Conservation (phyloP, 2,888 invertebrate genomes). For the Danaus chrysippus region DNA sequence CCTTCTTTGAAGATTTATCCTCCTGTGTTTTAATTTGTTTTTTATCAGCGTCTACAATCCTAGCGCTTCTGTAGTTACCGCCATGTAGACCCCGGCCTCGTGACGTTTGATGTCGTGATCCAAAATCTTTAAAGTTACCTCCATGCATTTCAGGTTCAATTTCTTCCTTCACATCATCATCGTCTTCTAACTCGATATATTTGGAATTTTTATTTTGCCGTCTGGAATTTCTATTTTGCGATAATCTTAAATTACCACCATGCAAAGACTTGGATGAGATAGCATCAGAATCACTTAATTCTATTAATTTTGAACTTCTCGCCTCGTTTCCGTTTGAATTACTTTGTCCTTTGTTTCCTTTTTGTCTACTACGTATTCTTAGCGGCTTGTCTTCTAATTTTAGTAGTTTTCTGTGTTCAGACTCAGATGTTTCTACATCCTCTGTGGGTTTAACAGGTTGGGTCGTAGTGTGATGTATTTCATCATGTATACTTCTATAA, state of each 20-base stretch:
- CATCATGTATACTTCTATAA: slow-evolving; percentile 52
- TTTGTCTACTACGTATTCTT: slow-evolving; percentile 13
- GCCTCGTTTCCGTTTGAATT: neutral
- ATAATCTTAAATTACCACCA: slow-evolving; percentile 51
- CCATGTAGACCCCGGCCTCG: slow-evolving; percentile 55
- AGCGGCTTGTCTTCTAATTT: slow-evolving; percentile 12
- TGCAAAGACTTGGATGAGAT: slow-evolving; percentile 40
- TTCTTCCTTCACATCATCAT: slow-evolving; percentile 34
- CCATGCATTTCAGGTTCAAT: slow-evolving; percentile 35
- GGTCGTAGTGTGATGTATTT: slow-evolving; percentile 26
- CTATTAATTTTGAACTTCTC: slow-evolving; percentile 48
- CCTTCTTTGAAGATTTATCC: slow-evolving; percentile 33
- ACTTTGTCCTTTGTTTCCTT: slow-evolving; percentile 1
- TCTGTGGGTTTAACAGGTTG: slow-evolving; percentile 26
- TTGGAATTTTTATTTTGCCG: slow-evolving; percentile 46
- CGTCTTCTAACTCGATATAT: slow-evolving; percentile 51
- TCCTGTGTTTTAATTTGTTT: slow-evolving; percentile 29
- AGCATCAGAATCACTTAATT: slow-evolving; percentile 40
- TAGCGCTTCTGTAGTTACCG: slow-evolving; percentile 67
- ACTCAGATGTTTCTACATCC: slow-evolving; percentile 56
- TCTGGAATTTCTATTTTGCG: slow-evolving; percentile 35
- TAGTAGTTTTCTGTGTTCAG: slow-evolving; percentile 37
- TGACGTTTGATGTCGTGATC: slow-evolving; percentile 34
- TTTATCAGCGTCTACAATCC: slow-evolving; percentile 42
- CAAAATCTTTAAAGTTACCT: slow-evolving; percentile 46